Conservation (phyloP, 2,113 vertebrate species). For the Atrichornis clamosus region DNA sequence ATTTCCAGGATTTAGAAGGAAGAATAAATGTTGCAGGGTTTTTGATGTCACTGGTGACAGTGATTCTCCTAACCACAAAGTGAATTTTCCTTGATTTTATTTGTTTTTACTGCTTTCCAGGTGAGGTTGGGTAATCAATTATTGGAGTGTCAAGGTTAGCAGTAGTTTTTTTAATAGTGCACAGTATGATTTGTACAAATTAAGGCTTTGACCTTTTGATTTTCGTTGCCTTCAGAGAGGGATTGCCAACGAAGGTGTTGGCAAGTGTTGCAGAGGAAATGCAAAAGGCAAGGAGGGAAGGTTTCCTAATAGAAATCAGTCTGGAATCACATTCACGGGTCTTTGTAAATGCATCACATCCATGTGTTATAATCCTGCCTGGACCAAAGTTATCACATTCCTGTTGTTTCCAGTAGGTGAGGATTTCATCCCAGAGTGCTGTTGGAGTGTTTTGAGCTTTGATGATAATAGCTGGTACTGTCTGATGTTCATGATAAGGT, state of each 20-base stretch:
- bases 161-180: background rate
- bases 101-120: background rate
- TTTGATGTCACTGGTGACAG: background rate
- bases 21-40: background rate
- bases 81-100: background rate
- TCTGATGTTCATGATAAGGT: background rate
- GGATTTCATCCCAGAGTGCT: background rate
- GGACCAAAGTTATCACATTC: background rate
- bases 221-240: background rate
- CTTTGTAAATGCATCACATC: background rate
- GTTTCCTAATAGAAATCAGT: background rate
- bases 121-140: background rate
- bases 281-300: background rate
- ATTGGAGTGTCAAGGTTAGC: background rate
- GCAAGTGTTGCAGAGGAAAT: background rate
- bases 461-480: background rate
- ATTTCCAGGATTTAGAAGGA: background rate
- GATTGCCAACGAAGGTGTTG: background rate
- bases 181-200: background rate
- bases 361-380: background rate
- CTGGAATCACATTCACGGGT: accelerated
- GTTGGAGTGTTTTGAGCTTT: background rate
- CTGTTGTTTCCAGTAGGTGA: background rate
- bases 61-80: background rate
- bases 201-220: conserved; percentile 11